Percentiles rank a stretch among this genome's conserved stretches.
Evolutionary conservation across 2,797 vertebrate genomes (phyloP).

Genomic region (Ptychadena robeensis): DNA sequence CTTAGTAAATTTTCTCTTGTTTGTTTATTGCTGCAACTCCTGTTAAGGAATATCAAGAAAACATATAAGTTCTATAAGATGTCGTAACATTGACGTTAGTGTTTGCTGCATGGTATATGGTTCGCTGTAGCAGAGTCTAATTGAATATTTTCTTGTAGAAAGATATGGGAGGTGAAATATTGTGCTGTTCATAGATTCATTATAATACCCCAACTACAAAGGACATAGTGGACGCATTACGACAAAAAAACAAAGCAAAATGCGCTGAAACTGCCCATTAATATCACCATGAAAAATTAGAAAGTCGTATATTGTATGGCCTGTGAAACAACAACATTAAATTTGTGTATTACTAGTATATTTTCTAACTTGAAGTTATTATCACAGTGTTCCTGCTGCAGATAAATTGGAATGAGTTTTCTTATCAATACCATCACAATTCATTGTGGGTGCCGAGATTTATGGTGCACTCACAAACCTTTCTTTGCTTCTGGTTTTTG

Average conservation of each 20-base stretch:
- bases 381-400: slow-evolving; percentile 47
- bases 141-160: slow-evolving; percentile 18
- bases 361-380: slow-evolving; percentile 48
- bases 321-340: slow-evolving; percentile 5
- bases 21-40: background rate
- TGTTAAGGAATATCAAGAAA: background rate
- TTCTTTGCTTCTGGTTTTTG: slow-evolving; percentile 31
- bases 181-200: slow-evolving; percentile 39
- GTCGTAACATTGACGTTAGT: background rate
- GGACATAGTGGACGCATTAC: slow-evolving; percentile 4
- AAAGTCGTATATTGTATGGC: slow-evolving; percentile 22
- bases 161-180: slow-evolving; percentile 37
- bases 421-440: slow-evolving; percentile 65
- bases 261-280: background rate
- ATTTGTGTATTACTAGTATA: slow-evolving; percentile 36
- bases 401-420: slow-evolving; percentile 62
- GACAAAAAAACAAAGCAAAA: slow-evolving; percentile 38
- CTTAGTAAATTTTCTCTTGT: too few species aligned
- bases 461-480: slow-evolving; percentile 33
- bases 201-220: slow-evolving; percentile 33
- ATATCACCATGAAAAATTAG: slow-evolving; percentile 54
- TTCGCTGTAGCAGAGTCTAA: background rate
- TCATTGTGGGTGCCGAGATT: slow-evolving; percentile 53
- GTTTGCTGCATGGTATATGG: background rate
- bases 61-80: background rate